Percentiles rank a stretch among this genome's conserved stretches.
phyloP scores from a whole-genome alignment of 2,113 vertebrate genomes.

The Taxidea taxus region DNA sequence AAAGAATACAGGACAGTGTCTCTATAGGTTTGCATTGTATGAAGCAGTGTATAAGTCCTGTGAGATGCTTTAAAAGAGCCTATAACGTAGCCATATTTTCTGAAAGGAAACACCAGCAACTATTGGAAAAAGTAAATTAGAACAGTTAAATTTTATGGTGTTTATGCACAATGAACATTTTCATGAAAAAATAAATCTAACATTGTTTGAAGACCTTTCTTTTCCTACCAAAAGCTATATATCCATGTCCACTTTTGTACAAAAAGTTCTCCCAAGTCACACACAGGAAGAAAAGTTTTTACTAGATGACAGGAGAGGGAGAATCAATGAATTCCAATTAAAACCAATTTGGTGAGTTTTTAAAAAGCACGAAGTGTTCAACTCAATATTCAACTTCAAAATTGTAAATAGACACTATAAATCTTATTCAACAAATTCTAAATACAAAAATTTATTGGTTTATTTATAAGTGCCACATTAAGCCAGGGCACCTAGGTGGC shows the following conservation, averaged over 20 bases:
- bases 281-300: background rate
- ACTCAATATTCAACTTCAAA: background rate
- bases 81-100: background rate
- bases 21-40: background rate
- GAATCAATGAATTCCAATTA: background rate
- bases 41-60: background rate
- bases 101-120: background rate
- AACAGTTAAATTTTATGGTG: background rate
- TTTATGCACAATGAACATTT: background rate
- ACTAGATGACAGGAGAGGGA: background rate
- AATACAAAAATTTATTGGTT: background rate
- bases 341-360: background rate
- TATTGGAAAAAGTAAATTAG: background rate
- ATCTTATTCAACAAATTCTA: background rate
- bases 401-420: background rate
- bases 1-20: background rate
- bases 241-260: background rate
- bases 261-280: background rate
- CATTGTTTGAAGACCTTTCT: background rate
- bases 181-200: background rate
- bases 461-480: background rate
- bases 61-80: background rate
- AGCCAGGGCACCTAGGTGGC: background rate
- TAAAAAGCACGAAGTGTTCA: background rate
- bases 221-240: background rate